A percentile compares a stretch with the other conserved stretches of the same genome.
Conservation (phyloP, 2,113 vertebrate genomes). For the Struthio camelus region DNA sequence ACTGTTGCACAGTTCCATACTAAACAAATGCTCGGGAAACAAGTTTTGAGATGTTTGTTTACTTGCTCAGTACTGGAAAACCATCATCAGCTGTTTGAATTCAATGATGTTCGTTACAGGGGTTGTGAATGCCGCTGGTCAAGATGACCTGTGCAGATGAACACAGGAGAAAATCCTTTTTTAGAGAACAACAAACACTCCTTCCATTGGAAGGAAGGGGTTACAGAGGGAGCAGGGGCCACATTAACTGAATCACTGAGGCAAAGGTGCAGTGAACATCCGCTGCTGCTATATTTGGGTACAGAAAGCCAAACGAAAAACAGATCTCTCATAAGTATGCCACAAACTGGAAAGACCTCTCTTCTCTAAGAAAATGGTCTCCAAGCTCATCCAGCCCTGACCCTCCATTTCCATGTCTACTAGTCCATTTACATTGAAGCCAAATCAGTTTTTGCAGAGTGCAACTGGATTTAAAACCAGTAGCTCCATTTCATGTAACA, state of each 20-base stretch:
- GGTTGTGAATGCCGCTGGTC: neutral
- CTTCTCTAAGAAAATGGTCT: neutral
- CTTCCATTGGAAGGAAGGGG: neutral
- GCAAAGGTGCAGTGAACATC: neutral
- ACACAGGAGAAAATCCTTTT: neutral
- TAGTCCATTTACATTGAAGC: neutral
- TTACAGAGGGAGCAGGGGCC: neutral
- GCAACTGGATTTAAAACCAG: neutral
- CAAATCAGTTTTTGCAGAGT: neutral
- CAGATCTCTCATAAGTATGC: neutral
- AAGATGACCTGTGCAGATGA: neutral
- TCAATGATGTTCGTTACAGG: neutral
- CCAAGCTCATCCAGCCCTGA: neutral
- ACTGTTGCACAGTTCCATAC: neutral
- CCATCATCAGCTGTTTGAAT: neutral
- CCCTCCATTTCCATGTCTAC: neutral
- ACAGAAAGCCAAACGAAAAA: neutral
- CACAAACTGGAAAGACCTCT: neutral
- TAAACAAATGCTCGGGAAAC: neutral
- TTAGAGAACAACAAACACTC: neutral
- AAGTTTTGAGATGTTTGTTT: neutral
- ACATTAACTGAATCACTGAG: neutral
- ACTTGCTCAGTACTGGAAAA: neutral
- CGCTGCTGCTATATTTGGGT: neutral
- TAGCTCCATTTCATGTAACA: neutral